Conservation (phyloP, 2,113 vertebrate species). For the Pelecanoides urinatrix region DNA sequence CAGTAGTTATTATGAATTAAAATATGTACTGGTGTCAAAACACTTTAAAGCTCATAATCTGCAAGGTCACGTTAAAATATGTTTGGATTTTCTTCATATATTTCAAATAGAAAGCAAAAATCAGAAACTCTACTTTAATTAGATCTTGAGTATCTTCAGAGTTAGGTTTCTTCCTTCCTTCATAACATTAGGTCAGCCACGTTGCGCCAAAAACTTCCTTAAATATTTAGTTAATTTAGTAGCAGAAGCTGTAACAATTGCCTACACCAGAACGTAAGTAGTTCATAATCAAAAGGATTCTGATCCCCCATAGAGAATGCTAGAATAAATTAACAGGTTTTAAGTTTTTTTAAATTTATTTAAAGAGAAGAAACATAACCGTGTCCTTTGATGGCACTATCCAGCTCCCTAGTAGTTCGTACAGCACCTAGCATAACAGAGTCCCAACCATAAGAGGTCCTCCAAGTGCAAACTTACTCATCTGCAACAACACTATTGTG, state of each 20-base stretch:
- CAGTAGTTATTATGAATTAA: constrained; percentile 6
- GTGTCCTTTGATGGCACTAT: neutral
- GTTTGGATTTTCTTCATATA: neutral
- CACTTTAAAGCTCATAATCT: neutral
- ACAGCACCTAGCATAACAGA: neutral
- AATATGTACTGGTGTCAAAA: neutral
- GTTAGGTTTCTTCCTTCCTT: neutral
- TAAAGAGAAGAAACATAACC: neutral
- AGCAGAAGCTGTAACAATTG: neutral
- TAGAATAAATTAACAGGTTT: neutral
- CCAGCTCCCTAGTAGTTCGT: neutral
- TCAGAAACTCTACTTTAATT: neutral
- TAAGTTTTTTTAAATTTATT: neutral
- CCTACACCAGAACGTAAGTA: neutral
- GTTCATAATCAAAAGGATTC: neutral
- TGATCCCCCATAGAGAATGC: neutral
- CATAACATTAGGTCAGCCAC: neutral
- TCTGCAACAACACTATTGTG: neutral
- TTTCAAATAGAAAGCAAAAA: neutral
- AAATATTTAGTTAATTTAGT: neutral
- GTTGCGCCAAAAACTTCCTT: neutral
- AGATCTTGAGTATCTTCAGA: neutral
- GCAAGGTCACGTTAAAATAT: neutral
- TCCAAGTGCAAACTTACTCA: neutral
- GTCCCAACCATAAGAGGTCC: neutral